Conservation (phyloP, 2,888 invertebrate species). For the Strigamia transsilvanica region DNA sequence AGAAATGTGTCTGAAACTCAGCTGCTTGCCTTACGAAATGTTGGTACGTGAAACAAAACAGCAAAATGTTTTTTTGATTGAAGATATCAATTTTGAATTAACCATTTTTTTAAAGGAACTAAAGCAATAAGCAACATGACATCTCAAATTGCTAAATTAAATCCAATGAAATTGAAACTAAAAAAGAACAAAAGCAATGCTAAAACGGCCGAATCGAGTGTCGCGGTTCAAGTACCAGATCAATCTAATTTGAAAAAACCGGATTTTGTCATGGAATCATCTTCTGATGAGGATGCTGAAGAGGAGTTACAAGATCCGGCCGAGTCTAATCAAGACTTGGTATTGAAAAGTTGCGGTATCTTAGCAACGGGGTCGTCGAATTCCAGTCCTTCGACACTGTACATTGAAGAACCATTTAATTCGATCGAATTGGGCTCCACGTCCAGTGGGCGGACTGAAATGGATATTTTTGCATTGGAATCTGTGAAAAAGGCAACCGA, state of each 20-base stretch:
- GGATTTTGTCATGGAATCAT: background rate
- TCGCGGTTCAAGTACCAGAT: background rate
- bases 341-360: slow-evolving; percentile 64
- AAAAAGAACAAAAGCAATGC: slow-evolving; percentile 57
- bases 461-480: slow-evolving; percentile 59
- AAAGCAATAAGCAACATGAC: slow-evolving; percentile 86
- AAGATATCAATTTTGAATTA: slow-evolving; percentile 51
- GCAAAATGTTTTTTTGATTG: background rate
- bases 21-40: slow-evolving; percentile 77
- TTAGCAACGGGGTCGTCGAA: slow-evolving; percentile 61
- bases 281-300: slow-evolving; percentile 38
- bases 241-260: background rate
- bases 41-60: slow-evolving; percentile 68
- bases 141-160: slow-evolving; percentile 85
- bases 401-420: slow-evolving; percentile 40
- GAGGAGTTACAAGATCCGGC: background rate
- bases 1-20: slow-evolving; percentile 91
- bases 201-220: slow-evolving; percentile 6
- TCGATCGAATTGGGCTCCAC: slow-evolving; percentile 24
- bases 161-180: slow-evolving; percentile 72
- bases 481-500: slow-evolving; percentile 58
- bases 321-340: slow-evolving; percentile 59
- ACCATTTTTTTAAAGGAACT: slow-evolving; percentile 70
- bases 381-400: slow-evolving; percentile 27
- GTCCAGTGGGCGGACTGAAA: background rate